Conservation (phyloP, 1,140 invertebrate species). For the Drosophila mauritiana region DNA sequence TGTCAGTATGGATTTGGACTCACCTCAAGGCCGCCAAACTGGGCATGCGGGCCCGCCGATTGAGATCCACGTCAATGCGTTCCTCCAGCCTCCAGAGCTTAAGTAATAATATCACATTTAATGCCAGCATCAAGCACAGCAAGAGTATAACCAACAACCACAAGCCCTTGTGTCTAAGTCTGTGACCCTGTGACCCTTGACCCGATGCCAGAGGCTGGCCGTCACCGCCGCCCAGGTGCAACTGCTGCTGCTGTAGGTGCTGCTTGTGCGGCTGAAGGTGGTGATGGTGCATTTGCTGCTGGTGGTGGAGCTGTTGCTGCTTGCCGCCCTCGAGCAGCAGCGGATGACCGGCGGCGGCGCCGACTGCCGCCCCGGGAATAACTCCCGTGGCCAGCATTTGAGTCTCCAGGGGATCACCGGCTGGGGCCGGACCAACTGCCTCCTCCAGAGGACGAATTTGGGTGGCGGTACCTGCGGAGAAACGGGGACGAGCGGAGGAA, state of each 20-base stretch:
- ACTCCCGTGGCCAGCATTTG: conserved; percentile 34
- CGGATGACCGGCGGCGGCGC: conserved; percentile 30
- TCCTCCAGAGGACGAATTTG: conserved; percentile 72
- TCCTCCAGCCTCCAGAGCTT: conserved; percentile 91
- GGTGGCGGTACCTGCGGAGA: conserved; percentile 71
- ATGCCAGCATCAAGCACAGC: conserved; percentile 88
- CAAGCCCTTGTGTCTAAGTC: conserved; percentile 73
- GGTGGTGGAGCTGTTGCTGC: conserved; percentile 35
- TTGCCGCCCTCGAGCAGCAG: conserved; percentile 31
- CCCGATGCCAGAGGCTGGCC: conserved; percentile 45
- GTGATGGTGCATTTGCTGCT: conserved; percentile 56
- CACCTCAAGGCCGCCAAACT: conserved; percentile 72
- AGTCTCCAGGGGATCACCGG: conserved; percentile 54
- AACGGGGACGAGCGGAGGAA: conserved; percentile 47
- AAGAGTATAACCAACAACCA: conserved; percentile 87
- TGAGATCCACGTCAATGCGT: conserved; percentile 84
- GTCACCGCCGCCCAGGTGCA: conserved; percentile 41
- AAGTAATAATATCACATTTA: conserved; percentile 92
- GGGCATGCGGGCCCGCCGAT: conserved; percentile 80
- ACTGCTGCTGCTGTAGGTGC: conserved; percentile 51
- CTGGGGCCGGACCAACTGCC: conserved; percentile 46
- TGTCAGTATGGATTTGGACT: conserved; percentile 2
- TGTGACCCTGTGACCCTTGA: conserved; percentile 32
- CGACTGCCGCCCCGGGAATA: conserved; percentile 25
- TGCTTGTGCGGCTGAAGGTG: conserved; percentile 56